Conservation (phyloP, 2,888 invertebrate genomes). For the Pachliopta kotzebuea region DNA sequence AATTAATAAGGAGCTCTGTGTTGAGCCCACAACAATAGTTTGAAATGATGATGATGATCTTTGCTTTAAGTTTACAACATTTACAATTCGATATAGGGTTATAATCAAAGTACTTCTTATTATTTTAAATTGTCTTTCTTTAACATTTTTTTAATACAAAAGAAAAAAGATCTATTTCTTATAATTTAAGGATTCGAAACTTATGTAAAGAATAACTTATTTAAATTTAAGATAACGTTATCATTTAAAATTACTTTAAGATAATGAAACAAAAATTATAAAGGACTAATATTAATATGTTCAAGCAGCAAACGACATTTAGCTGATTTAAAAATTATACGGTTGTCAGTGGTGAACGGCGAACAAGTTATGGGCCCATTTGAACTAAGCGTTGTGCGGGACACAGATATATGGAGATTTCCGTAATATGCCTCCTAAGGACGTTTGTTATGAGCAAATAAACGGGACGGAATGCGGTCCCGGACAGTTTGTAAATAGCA, state of each 20-base stretch:
- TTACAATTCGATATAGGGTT: too few species aligned
- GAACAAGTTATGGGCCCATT: conserved; percentile 30
- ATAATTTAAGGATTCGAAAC: neutral
- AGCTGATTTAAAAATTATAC: conserved; percentile 50
- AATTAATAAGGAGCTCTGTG: neutral
- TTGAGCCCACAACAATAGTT: neutral
- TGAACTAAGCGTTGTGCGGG: conserved; percentile 28
- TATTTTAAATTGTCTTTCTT: neutral
- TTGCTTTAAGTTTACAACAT: neutral
- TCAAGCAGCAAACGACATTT: conserved; percentile 13
- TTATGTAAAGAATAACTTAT: neutral
- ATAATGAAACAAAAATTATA: neutral
- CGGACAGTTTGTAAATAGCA: conserved; percentile 21
- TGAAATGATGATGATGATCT: neutral
- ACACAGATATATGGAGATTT: conserved; percentile 35
- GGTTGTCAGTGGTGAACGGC: conserved; percentile 28
- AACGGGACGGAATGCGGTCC: conserved; percentile 11
- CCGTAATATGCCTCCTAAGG: conserved; percentile 26
- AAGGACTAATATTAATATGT: neutral
- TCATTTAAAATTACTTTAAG: neutral
- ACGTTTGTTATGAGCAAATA: conserved; percentile 20
- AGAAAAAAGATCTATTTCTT: neutral
- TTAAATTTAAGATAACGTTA: neutral
- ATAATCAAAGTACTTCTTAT: too few species aligned
- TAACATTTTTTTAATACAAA: neutral